Conservation (phyloP, 2,888 invertebrate genomes). For the Himalopsyche tibetana region DNA sequence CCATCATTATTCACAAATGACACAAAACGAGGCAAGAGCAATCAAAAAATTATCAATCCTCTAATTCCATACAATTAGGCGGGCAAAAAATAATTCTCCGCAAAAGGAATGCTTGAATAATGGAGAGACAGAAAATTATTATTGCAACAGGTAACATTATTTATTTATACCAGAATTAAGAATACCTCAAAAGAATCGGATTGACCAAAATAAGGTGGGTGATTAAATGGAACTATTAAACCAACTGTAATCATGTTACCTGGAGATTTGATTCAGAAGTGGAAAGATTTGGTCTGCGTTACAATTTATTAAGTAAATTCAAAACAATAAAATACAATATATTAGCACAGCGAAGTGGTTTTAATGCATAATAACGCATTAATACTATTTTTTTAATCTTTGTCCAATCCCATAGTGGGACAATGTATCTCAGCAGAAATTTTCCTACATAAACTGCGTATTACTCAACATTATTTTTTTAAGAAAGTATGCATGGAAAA, state of each 20-base stretch:
- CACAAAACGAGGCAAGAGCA: conserved; percentile 43
- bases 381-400: no score
- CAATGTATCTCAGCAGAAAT: no score
- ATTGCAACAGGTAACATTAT: background rate
- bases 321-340: no score
- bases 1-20: conserved; percentile 57
- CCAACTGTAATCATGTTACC: conserved; percentile 57
- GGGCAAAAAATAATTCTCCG: background rate
- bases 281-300: background rate
- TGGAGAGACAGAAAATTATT: conserved; percentile 48
- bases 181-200: conserved; percentile 8
- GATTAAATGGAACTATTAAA: conserved; percentile 54
- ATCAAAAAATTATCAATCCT: conserved; percentile 17
- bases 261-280: conserved; percentile 18
- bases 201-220: conserved; percentile 44
- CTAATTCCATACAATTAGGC: conserved; percentile 12
- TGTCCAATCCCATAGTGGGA: no score
- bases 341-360: no score
- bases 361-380: no score
- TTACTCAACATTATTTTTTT: no score
- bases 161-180: conserved; percentile 26
- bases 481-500: no score
- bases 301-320: background rate
- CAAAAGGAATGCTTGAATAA: conserved; percentile 47
- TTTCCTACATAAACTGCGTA: no score